Base-by-base conservation (phyloP, 1,140 invertebrate species). In the Acyrthosiphon pisum region DNA sequence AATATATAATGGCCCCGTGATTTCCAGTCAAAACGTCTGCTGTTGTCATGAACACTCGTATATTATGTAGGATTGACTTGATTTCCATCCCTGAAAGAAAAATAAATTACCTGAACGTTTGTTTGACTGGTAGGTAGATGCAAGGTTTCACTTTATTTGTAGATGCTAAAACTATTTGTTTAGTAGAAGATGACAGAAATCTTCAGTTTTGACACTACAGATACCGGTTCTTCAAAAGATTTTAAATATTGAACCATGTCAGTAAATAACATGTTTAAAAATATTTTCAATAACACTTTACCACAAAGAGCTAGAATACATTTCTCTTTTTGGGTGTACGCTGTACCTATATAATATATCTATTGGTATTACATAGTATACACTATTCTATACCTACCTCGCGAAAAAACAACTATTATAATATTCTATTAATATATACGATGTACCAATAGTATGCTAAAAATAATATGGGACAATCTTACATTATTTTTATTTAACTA, bases 181-280 rank as follows among this genome's bases (percentile, higher is more conserved):
- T 26, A 30, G 35, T n/a, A 18, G 37, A 60, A 60, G 88, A 60
- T 60, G 88, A 60, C 53, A 60, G 53, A 60, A 90, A 90, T 90
- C 88, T 90, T 60, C 50, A 60, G 37, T 60, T 35, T 44, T 56
- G 88, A 60, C 53, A 60, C 37, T 37, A 56, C 35, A 20, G 35
- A 60, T 60, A 56, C 20, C 53, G 53, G 37, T 37, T 60, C 88
- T 90, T 90, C 11, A 90, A 90, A 90, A 23, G 53, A 60, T 90
- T 90, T 90, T 90, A 90, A 90, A 90, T 90, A 90, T 90, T 90
- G 50, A 90, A 90, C 26, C 88, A 60, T 90, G 53, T 90, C 50
- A 30, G 88, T 90, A 60, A 60, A 90, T 90, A 90, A 90, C 56
- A 90, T 56, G 26, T 90, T 60, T 41, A 41, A 90, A 90, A 90